These are phyloP conservation scores for Entomobrya multifasciata DNA, from an alignment of 2,888 invertebrate genomes.

Conservation along the genomic window DNA sequence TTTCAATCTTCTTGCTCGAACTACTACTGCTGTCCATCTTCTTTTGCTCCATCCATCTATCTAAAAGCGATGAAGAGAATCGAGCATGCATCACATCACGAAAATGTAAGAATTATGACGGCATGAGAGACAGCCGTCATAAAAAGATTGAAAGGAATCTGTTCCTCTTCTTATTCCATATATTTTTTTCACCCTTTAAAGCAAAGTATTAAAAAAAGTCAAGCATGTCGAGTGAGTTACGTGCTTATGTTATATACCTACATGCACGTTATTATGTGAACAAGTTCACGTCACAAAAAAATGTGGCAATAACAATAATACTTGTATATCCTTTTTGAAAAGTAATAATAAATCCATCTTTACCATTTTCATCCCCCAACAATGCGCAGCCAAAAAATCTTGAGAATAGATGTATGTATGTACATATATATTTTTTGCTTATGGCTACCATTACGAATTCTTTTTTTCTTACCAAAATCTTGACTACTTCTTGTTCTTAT, in stretches of 20 bases:
- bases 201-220: slow-evolving; percentile 61
- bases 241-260: not conserved
- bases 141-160: slow-evolving; percentile 75
- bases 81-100: slow-evolving; percentile 73
- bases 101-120: slow-evolving; percentile 77
- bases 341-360: slow-evolving; percentile 73
- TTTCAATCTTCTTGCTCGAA: slow-evolving; percentile 38
- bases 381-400: slow-evolving; percentile 8
- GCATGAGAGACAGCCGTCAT: slow-evolving; percentile 79
- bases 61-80: slow-evolving; percentile 51
- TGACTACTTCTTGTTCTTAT: slow-evolving; percentile 42
- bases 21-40: slow-evolving; percentile 62
- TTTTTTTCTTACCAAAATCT: slow-evolving; percentile 42
- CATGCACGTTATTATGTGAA: slow-evolving; percentile 32
- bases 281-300: slow-evolving; percentile 51
- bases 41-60: slow-evolving; percentile 68
- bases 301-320: slow-evolving; percentile 14
- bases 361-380: slow-evolving; percentile 53
- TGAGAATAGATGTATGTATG: slow-evolving; percentile 5
- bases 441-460: not conserved
- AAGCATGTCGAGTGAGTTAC: slow-evolving; percentile 59
- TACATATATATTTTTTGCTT: slow-evolving; percentile 29
- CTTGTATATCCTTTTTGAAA: slow-evolving; percentile 67
- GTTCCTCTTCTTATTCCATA: slow-evolving; percentile 64
- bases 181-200: slow-evolving; percentile 42